These are phyloP conservation scores for Pollenia griseotomentosa DNA, from an alignment of 2,888 invertebrate species.

Conservation along the genomic window DNA sequence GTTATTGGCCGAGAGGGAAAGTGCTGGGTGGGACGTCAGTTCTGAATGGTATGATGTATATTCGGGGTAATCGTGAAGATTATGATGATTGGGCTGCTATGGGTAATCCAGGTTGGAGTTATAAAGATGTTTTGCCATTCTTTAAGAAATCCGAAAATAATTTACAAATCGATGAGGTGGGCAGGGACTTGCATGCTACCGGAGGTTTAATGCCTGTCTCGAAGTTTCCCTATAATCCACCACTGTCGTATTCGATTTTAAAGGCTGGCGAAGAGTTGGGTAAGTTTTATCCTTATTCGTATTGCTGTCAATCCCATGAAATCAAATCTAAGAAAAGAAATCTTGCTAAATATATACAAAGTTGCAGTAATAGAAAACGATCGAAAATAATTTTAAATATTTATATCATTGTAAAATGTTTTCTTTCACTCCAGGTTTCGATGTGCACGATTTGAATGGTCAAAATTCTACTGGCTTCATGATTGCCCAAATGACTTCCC, in stretches of 20 bases:
- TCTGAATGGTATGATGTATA: constrained; percentile 98
- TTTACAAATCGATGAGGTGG: constrained; percentile 88
- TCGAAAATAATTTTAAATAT: not conserved
- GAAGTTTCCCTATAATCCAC: constrained; percentile 94
- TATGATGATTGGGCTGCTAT: constrained; percentile 94
- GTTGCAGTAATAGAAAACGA: no score
- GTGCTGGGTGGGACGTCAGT: constrained; percentile 96
- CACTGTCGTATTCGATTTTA: constrained; percentile 90
- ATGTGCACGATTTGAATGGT: constrained; percentile 92
- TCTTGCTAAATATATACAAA: no score
- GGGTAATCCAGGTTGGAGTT: constrained; percentile 95
- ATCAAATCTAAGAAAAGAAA: no score
- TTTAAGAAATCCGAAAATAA: constrained; percentile 94
- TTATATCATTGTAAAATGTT: not conserved
- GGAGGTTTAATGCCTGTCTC: constrained; percentile 92
- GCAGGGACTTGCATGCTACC: constrained; percentile 90
- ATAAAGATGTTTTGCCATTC: constrained; percentile 94
- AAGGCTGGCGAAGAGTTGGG: constrained; percentile 92
- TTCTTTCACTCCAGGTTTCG: constrained; percentile 86
- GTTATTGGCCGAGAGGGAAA: constrained; percentile 94
- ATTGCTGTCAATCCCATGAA: no score
- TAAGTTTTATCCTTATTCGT: constrained; percentile 77
- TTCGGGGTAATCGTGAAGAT: constrained; percentile 93
- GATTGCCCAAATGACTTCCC: constrained; percentile 94
- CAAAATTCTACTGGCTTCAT: constrained; percentile 91